A percentile compares a stretch with the other conserved stretches of the same genome.
These are phyloP conservation scores for Lanistes nyassanus DNA, from an alignment of 1,140 invertebrate genomes.

Conservation along the genomic window DNA sequence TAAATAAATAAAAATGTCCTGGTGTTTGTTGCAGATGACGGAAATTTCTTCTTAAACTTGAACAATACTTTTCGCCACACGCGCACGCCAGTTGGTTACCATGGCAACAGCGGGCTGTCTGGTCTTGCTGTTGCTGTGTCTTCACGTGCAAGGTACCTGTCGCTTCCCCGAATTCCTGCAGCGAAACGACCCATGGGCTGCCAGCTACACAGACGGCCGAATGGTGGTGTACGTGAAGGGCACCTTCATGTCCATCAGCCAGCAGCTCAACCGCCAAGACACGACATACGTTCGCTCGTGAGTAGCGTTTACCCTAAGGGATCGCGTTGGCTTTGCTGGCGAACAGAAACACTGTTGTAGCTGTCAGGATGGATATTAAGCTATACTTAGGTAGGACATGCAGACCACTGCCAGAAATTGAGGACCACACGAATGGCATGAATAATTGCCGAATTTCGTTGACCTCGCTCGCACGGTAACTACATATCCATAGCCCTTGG, in stretches of 20 bases:
- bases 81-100: too few species aligned
- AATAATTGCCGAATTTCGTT: neutral
- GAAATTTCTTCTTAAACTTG: too few species aligned
- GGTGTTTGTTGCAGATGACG: too few species aligned
- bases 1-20: too few species aligned
- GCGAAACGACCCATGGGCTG: conserved; percentile 30
- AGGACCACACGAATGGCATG: neutral
- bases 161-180: conserved; percentile 39
- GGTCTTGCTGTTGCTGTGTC: neutral
- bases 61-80: too few species aligned
- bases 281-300: conserved; percentile 27
- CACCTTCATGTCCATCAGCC: conserved; percentile 33
- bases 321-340: too few species aligned
- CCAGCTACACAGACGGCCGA: conserved; percentile 20
- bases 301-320: conserved; percentile 16
- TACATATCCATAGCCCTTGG: too few species aligned
- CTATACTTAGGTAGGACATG: too few species aligned
- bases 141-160: conserved; percentile 20
- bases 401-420: neutral
- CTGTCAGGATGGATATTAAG: too few species aligned
- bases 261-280: conserved; percentile 22
- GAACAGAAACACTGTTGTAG: too few species aligned
- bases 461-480: too few species aligned
- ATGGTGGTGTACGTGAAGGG: conserved; percentile 41
- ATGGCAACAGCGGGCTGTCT: neutral